Evolutionary conservation across 2,113 vertebrate species (phyloP), one percentile per base, ranked within the genome.

Genomic region (Psephotus haematonotus): DNA sequence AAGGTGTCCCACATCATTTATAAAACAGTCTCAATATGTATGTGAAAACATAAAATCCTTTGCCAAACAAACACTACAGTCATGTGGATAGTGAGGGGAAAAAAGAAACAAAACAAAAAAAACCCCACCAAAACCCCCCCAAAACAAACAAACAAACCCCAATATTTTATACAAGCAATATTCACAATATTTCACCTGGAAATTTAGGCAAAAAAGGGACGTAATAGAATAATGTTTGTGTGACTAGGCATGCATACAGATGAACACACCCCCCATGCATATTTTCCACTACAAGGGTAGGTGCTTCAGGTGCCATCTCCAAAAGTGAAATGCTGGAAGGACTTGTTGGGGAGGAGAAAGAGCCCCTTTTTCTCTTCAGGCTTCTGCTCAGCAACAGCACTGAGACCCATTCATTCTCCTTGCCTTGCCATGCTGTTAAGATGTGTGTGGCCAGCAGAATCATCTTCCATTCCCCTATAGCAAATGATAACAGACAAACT

Each of bases 401-500:
- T 1, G 2, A 27, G 23, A 53, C 47, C 22, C 25, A 2, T 52
- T 50, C 2, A 0, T 17, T 9, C 46, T 64, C 41, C 27, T 46
- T n/a, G 20, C 31, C 62, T 55, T 7, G 1, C 5, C 3, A 2
- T 1, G 0, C 50, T 44, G 28, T 7, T n/a, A 35, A 46, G 60
- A 43, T 9, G 25, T 9, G 0, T 7, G 15, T 37, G 41, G 37
- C n/a, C 63, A 29, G 49, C 37, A 81, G 72, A n/a, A 16, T 3
- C 16, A 41, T 20, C 72, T 43, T n/a, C 35, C 52, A 11, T 15
- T 82, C 15, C 41, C 10, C 3, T 18, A 3, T 3, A n/a, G 24
- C 49, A 35, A 70, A 65, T 3, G 17, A 37, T 7, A 44, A 23
- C 18, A 28, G n/a, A 49, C 44, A 33, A 65, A 37, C 2, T 67